These are phyloP conservation scores for Cyanoramphus novaezelandiae DNA, from an alignment of 2,113 vertebrate genomes.

Conservation along the genomic window DNA sequence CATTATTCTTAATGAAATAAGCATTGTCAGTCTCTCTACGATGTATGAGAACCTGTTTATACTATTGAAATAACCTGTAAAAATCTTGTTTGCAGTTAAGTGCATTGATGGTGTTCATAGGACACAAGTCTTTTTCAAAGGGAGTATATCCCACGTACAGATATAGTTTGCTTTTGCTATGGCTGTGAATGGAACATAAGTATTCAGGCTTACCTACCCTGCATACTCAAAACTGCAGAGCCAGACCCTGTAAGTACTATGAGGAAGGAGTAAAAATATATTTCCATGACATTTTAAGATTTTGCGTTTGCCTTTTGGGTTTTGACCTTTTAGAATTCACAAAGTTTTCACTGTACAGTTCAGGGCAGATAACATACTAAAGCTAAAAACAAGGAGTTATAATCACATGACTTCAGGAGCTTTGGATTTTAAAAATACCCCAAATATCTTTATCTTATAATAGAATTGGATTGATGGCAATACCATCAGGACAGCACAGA, in stretches of 20 bases:
- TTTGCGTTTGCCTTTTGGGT: background rate
- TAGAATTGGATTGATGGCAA: background rate
- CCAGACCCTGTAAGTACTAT: background rate
- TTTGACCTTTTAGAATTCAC: background rate
- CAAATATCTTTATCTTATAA: background rate
- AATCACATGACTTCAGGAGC: background rate
- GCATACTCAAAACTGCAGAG: background rate
- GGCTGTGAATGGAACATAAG: background rate
- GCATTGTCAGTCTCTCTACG: background rate
- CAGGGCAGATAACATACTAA: background rate
- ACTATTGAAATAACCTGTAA: background rate
- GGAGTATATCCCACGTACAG: background rate
- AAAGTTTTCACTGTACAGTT: background rate
- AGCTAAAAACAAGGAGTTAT: background rate
- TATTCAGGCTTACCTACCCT: background rate
- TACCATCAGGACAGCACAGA: background rate
- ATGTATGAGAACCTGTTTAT: background rate
- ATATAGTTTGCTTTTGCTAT: background rate
- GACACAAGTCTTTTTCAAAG: background rate
- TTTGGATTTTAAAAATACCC: background rate
- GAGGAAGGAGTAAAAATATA: background rate
- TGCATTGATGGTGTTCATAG: background rate
- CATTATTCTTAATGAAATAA: background rate
- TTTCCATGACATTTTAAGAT: background rate
- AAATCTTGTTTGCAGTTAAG: background rate